A percentile compares a stretch with the other conserved stretches of the same genome.
Evolutionary conservation across 1,140 invertebrate species (phyloP).

Genomic region (Elymnias hypermnestra): DNA sequence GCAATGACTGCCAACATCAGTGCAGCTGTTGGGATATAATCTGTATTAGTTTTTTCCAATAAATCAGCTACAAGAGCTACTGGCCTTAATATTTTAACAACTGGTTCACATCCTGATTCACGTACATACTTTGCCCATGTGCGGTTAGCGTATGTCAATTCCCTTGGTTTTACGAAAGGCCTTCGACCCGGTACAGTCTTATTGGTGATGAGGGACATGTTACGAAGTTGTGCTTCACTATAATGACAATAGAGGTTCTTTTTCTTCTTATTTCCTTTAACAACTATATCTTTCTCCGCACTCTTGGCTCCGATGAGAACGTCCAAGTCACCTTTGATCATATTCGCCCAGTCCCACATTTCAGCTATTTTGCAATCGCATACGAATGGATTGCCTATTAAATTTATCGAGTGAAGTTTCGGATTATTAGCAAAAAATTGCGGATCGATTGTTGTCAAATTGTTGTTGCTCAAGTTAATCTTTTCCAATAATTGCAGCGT

Average conservation of each 20-base stretch:
- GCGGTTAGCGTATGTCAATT: conserved; percentile 77
- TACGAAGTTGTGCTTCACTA: conserved; percentile 76
- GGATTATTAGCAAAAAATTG: conserved; percentile 77
- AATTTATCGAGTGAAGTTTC: conserved; percentile 77
- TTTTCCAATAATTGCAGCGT: conserved; percentile 78
- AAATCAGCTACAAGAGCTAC: conserved; percentile 48
- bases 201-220: conserved; percentile 68
- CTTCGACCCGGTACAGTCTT: conserved; percentile 73
- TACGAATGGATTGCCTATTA: conserved; percentile 82
- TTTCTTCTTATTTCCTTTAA: conserved; percentile 79
- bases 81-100: conserved; percentile 68
- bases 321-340: conserved; percentile 80
- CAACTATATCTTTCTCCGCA: conserved; percentile 75
- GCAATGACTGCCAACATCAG: conserved; percentile 38
- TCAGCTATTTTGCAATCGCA: conserved; percentile 83
- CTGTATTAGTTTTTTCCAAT: conserved; percentile 24
- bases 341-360: conserved; percentile 84
- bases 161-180: conserved; percentile 76
- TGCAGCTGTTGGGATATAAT: conserved; percentile 27
- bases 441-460: conserved; percentile 78
- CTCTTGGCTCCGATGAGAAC: conserved; percentile 81
- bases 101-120: conserved; percentile 80
- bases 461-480: conserved; percentile 81
- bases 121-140: conserved; percentile 85
- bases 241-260: conserved; percentile 81